Conservation (phyloP, 2,113 vertebrate genomes). For the Pterocles orientalis region DNA sequence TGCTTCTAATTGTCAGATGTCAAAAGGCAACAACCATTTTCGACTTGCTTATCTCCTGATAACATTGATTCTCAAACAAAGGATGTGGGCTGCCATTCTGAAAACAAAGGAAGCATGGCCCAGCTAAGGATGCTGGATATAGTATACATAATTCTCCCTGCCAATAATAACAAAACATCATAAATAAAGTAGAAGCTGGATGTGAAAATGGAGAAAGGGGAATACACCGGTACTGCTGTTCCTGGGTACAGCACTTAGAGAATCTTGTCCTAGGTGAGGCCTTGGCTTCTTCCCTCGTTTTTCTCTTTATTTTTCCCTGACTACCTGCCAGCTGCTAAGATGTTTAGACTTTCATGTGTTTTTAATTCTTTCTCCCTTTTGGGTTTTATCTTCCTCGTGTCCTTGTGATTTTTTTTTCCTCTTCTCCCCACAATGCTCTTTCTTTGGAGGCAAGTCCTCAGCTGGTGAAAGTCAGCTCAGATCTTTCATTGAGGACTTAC, state of each 20-base stretch:
- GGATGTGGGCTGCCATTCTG: conserved; percentile 68
- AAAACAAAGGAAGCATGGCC: conserved; percentile 78
- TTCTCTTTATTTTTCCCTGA: neutral
- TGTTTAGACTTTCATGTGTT: neutral
- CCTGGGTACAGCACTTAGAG: neutral
- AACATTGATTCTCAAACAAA: conserved; percentile 78
- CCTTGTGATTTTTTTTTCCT: neutral
- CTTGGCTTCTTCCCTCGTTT: neutral
- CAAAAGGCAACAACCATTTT: conserved; percentile 75
- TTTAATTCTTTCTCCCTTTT: neutral
- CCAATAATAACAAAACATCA: conserved; percentile 64
- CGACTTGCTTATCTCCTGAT: conserved; percentile 78
- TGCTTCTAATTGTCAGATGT: conserved; percentile 73
- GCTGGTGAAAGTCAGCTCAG: neutral
- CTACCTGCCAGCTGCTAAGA: neutral
- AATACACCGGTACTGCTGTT: neutral
- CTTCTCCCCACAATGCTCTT: neutral
- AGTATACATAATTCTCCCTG: conserved; percentile 38
- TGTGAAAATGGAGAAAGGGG: conserved; percentile 10
- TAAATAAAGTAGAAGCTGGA: conserved; percentile 64
- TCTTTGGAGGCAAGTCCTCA: neutral
- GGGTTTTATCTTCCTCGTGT: neutral
- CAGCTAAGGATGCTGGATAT: conserved; percentile 57
- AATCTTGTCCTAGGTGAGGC: neutral
- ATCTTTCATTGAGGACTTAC: neutral